Percentiles rank a stretch among this genome's conserved stretches.
Evolutionary conservation across 2,113 vertebrate species (phyloP).

Genomic region (Dasyprocta punctata): DNA sequence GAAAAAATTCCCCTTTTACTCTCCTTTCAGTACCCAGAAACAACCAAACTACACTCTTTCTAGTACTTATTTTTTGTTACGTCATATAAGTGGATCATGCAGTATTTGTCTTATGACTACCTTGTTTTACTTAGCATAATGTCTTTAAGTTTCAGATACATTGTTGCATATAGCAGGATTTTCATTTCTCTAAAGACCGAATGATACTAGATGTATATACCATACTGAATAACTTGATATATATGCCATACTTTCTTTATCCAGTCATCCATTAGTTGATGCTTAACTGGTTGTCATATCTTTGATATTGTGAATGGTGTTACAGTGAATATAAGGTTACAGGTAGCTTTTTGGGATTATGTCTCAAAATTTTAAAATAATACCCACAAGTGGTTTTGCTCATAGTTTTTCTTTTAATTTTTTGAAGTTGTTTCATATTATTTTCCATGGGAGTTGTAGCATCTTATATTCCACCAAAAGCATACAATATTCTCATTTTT

Average conservation of each 20-base stretch:
- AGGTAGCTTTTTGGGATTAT: neutral
- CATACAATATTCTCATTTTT: neutral
- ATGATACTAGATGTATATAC: neutral
- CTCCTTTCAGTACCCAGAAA: neutral
- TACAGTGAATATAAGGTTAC: neutral
- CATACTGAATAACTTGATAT: neutral
- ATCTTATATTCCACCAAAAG: neutral
- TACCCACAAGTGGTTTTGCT: neutral
- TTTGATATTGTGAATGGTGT: neutral
- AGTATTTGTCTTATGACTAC: neutral
- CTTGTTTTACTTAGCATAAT: neutral
- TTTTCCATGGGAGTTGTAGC: neutral
- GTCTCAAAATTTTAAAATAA: neutral
- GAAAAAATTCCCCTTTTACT: neutral
- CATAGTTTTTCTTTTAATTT: neutral
- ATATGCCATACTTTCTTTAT: neutral
- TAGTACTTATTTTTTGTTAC: neutral
- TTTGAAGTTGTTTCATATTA: neutral
- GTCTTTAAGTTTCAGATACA: neutral
- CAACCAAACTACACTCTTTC: neutral
- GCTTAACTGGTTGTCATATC: neutral
- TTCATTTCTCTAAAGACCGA: neutral
- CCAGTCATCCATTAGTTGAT: neutral
- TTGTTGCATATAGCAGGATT: neutral
- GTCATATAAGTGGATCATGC: neutral